A percentile compares a stretch with the other conserved stretches of the same genome.
Evolutionary conservation across 2,797 vertebrate genomes (phyloP).

Genomic region (Danionella dracula): DNA sequence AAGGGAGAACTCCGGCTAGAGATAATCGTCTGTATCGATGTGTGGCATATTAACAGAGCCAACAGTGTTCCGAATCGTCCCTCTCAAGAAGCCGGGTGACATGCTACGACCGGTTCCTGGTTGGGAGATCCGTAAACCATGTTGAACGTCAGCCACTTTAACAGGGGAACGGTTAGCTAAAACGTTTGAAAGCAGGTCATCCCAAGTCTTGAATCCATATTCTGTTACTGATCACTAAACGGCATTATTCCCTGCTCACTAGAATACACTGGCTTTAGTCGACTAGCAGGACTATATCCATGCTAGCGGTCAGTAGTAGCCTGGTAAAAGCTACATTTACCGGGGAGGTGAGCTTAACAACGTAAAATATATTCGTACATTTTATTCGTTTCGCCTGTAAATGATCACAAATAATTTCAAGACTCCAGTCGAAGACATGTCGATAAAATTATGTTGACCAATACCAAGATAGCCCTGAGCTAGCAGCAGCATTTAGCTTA

Average conservation of each 20-base stretch:
- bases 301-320: conserved; percentile 2
- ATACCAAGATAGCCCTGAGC: background rate
- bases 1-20: no score
- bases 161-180: background rate
- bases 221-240: background rate
- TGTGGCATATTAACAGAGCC: no score
- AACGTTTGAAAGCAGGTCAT: background rate
- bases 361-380: no score
- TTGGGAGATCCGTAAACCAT: conserved; percentile 7
- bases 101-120: conserved; percentile 36
- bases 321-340: conserved; percentile 6
- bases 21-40: no score
- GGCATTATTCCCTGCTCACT: background rate
- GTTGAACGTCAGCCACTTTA: conserved; percentile 7
- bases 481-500: conserved; percentile 25
- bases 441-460: background rate
- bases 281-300: conserved; percentile 16
- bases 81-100: conserved; percentile 41
- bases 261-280: background rate
- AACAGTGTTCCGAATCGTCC: background rate
- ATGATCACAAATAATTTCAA: no score
- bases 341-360: no score
- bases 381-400: no score
- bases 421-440: background rate
- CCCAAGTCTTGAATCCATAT: background rate